These are phyloP conservation scores for Argopecten irradians DNA, from an alignment of 1,140 invertebrate genomes.

Conservation along the genomic window DNA sequence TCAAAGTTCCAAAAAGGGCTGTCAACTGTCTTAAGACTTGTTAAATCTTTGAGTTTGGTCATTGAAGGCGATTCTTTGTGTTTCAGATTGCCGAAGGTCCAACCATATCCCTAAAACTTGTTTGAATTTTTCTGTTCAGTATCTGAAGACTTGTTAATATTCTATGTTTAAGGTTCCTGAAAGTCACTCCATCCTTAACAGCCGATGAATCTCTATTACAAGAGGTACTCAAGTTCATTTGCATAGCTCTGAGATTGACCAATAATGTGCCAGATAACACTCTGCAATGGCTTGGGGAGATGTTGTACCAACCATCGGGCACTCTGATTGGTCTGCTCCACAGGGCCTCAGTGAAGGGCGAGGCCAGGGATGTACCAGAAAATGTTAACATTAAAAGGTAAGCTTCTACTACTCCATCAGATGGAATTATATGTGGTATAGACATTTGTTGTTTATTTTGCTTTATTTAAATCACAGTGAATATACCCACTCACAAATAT, in stretches of 20 bases:
- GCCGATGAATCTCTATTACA: constrained; percentile 70
- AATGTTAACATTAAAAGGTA: constrained; percentile 63
- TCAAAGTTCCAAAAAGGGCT: too few species aligned
- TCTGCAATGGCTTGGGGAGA: constrained; percentile 68
- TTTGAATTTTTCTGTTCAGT: background rate
- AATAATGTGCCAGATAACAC: constrained; percentile 59
- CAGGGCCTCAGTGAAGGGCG: constrained; percentile 55
- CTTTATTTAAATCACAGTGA: too few species aligned
- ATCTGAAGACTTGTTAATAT: background rate
- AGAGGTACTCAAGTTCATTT: constrained; percentile 69
- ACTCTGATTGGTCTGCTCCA: constrained; percentile 69
- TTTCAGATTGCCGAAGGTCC: background rate
- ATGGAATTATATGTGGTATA: too few species aligned
- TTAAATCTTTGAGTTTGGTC: too few species aligned
- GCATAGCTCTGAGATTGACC: constrained; percentile 58
- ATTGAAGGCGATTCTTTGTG: too few species aligned
- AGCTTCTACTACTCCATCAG: too few species aligned
- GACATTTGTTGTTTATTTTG: too few species aligned
- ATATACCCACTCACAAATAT: too few species aligned
- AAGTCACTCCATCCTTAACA: constrained; percentile 67
- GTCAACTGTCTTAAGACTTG: too few species aligned
- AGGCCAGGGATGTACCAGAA: constrained; percentile 58
- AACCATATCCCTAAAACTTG: background rate
- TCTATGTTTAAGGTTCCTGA: constrained; percentile 68
- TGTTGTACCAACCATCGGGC: constrained; percentile 67